These are phyloP conservation scores for Dolomedes plantarius DNA, from an alignment of 2,888 invertebrate species.

Conservation along the genomic window DNA sequence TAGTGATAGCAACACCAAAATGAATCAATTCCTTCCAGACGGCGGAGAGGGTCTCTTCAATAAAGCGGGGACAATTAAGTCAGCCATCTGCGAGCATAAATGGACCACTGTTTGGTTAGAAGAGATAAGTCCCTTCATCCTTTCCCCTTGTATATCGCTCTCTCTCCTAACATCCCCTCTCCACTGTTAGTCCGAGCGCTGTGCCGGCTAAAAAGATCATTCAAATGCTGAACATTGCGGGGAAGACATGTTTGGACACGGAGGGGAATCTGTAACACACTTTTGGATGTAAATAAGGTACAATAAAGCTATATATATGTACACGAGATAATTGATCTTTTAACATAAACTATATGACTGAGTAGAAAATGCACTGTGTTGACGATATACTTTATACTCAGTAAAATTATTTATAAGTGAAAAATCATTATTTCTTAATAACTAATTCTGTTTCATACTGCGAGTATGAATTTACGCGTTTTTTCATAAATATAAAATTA, in stretches of 20 bases:
- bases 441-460: no score
- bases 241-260: constrained; percentile 35
- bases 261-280: no score
- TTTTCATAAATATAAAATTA: no score
- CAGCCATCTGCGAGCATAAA: constrained; percentile 71
- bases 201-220: constrained; percentile 38
- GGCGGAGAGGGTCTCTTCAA: constrained; percentile 53
- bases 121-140: constrained; percentile 64
- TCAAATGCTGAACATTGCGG: not conserved
- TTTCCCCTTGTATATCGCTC: constrained; percentile 39
- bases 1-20: constrained; percentile 66
- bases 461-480: no score
- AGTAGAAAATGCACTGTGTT: no score
- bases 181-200: constrained; percentile 48
- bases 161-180: constrained; percentile 15
- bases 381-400: no score
- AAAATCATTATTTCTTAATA: no score
- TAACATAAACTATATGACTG: no score
- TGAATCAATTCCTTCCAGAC: constrained; percentile 68
- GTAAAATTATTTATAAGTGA: no score
- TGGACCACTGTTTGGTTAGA: constrained; percentile 71
- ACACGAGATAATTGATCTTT: no score
- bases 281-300: no score
- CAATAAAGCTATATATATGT: no score
- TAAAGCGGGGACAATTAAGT: constrained; percentile 70